Conservation (phyloP, 2,888 invertebrate species). For the Leptinotarsa haldemani region DNA sequence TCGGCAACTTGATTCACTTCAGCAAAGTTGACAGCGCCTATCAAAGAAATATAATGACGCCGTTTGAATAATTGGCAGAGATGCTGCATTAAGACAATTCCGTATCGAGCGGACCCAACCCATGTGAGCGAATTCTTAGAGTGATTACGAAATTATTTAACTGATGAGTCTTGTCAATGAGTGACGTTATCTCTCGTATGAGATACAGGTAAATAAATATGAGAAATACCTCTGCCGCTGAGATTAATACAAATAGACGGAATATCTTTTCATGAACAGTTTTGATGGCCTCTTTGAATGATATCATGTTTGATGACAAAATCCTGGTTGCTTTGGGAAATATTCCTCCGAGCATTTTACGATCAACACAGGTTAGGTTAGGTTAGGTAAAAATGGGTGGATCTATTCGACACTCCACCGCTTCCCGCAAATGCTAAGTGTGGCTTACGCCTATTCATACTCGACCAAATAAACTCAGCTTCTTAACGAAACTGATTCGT, state of each 20-base stretch:
- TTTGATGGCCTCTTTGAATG: neutral
- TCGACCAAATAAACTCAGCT: too few species aligned
- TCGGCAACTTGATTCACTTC: conserved; percentile 51
- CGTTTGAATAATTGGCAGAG: conserved; percentile 39
- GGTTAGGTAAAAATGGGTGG: too few species aligned
- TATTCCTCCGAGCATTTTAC: too few species aligned
- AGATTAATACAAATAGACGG: neutral
- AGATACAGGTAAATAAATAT: conserved; percentile 19
- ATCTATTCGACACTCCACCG: too few species aligned
- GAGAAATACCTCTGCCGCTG: conserved; percentile 20
- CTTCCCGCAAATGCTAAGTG: too few species aligned
- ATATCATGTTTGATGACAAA: neutral
- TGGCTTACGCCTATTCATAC: too few species aligned
- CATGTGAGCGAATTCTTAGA: conserved; percentile 13
- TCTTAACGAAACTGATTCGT: too few species aligned
- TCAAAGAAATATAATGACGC: conserved; percentile 43
- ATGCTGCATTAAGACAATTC: conserved; percentile 37
- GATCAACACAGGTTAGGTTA: too few species aligned
- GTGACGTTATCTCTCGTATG: conserved; percentile 20
- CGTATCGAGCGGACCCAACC: conserved; percentile 9
- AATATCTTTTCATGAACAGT: neutral
- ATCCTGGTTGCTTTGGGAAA: neutral
- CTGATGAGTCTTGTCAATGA: conserved; percentile 8
- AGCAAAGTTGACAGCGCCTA: conserved; percentile 45
- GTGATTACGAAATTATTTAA: conserved; percentile 17